Evolutionary conservation across 35 echinoderm and acorn worm genomes (phyloP).

Genomic region (Chiridota heheva): DNA sequence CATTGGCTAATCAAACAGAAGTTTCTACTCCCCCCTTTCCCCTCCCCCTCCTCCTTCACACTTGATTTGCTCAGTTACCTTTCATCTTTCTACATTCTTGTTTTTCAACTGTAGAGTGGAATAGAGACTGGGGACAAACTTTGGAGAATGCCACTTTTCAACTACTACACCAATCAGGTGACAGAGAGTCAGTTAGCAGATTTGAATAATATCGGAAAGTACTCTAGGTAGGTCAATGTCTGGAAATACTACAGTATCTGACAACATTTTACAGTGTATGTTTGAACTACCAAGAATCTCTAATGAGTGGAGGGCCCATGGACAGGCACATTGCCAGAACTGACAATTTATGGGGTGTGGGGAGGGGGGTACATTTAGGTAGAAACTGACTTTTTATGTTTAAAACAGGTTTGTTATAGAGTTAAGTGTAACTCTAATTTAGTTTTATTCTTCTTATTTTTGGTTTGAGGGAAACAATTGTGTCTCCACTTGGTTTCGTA

Average conservation of each 20-base stretch:
- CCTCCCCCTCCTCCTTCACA: too few species aligned
- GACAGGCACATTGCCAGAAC: not conserved
- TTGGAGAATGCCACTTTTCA: constrained; percentile 91
- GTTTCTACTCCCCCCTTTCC: too few species aligned
- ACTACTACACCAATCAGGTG: constrained; percentile 86
- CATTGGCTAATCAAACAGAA: too few species aligned
- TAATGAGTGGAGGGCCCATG: not conserved
- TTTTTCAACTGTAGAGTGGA: constrained; percentile 61
- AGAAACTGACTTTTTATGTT: too few species aligned
- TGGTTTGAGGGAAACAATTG: too few species aligned
- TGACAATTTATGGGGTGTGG: too few species aligned
- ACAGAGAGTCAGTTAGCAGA: constrained; percentile 91
- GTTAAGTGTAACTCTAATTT: too few species aligned
- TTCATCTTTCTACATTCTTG: not conserved
- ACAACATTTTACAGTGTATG: not conserved
- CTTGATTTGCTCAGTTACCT: too few species aligned
- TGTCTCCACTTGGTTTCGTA: too few species aligned
- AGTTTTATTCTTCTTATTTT: too few species aligned
- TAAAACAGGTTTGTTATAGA: too few species aligned
- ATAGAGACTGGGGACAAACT: constrained; percentile 76
- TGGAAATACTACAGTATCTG: not conserved
- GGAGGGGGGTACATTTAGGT: too few species aligned
- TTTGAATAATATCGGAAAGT: constrained; percentile 88
- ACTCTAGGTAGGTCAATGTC: constrained; percentile 56
- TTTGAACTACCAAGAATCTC: not conserved